phyloP scores from a whole-genome alignment of 2,888 invertebrate genomes.

The Rhogogaster chlorosoma region DNA sequence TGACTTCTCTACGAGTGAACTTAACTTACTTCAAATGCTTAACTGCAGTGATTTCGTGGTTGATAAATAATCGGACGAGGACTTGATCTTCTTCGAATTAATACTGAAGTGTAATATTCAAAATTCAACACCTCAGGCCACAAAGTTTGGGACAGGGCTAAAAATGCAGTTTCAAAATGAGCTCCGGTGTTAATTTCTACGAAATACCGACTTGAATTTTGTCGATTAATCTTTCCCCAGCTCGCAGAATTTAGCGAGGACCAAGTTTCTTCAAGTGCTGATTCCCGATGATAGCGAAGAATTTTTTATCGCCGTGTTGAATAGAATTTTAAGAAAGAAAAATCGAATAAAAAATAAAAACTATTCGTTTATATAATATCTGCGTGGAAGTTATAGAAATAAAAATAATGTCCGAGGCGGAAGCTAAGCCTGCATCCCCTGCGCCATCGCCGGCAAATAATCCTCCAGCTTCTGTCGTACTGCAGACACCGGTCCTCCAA shows the following conservation, averaged over 20 bases:
- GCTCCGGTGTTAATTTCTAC: neutral
- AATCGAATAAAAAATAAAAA: neutral
- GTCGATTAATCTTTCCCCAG: neutral
- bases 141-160: neutral
- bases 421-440: conserved; percentile 67
- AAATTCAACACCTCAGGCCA: neutral
- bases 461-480: conserved; percentile 57
- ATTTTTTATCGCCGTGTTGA: neutral
- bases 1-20: neutral
- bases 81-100: neutral
- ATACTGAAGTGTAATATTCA: neutral
- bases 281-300: neutral
- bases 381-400: neutral
- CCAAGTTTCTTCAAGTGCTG: neutral
- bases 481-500: conserved; percentile 79
- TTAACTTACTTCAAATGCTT: neutral
- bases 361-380: neutral
- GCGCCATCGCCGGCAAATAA: conserved; percentile 57
- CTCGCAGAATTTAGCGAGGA: neutral
- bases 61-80: neutral
- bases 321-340: neutral
- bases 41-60: too few species aligned
- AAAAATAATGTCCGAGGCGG: conserved; percentile 69
- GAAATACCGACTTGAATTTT: neutral
- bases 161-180: neutral